phyloP scores from a whole-genome alignment of 1,140 invertebrate genomes.

The Orchestia grillus region DNA sequence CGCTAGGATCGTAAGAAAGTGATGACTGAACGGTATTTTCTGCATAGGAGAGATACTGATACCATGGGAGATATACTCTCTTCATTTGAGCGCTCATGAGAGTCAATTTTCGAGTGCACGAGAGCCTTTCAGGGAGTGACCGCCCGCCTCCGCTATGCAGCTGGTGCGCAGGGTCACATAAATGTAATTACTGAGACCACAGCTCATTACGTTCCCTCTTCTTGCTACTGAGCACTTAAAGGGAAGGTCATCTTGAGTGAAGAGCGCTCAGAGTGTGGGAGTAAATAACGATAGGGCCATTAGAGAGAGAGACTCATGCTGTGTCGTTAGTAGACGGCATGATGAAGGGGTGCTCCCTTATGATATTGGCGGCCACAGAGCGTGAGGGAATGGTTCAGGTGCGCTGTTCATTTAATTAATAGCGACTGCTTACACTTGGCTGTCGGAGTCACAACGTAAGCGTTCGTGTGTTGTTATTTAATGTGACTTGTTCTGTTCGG shows the following conservation, averaged over 20 bases:
- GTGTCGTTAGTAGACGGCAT: slow-evolving; percentile 5
- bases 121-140: not conserved
- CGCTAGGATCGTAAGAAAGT: too few relatives aligned
- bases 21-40: too few relatives aligned
- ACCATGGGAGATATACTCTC: too few relatives aligned
- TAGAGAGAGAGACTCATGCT: slow-evolving; percentile 3
- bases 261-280: slow-evolving; percentile 24
- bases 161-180: not conserved
- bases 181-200: slow-evolving; percentile 31
- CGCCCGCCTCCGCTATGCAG: not conserved
- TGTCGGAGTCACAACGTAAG: not conserved
- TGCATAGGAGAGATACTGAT: too few relatives aligned
- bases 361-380: slow-evolving; percentile 24
- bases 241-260: slow-evolving; percentile 35
- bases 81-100: not conserved
- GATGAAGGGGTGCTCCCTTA: slow-evolving; percentile 4
- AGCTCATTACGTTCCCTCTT: slow-evolving; percentile 26
- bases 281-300: slow-evolving; percentile 38
- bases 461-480: not conserved
- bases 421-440: not conserved
- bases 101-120: not conserved
- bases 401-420: not conserved
- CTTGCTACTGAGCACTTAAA: slow-evolving; percentile 37
- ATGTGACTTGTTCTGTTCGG: not conserved
- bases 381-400: slow-evolving; percentile 13